Conservation (phyloP, 2,888 invertebrate species). For the Hipparchia semele region DNA sequence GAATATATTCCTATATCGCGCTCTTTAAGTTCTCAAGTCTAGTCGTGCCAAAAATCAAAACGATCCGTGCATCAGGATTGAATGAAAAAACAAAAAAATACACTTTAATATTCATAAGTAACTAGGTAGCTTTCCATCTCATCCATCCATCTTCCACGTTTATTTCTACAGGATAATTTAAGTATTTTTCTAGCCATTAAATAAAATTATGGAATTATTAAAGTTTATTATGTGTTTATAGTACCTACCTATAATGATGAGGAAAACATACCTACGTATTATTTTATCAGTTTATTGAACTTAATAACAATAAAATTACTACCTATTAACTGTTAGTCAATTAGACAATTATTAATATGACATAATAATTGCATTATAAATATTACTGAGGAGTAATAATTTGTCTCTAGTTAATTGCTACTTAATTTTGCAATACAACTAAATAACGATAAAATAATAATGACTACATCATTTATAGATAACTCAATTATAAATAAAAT, state of each 20-base stretch:
- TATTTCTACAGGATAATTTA: background rate
- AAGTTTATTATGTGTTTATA: too few species aligned
- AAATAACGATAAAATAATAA: conserved; percentile 6
- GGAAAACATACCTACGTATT: background rate
- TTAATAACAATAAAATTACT: background rate
- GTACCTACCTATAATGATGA: background rate
- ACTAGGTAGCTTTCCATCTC: background rate
- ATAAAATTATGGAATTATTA: too few species aligned
- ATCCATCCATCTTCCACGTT: background rate
- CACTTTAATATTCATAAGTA: too few species aligned
- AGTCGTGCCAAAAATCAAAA: too few species aligned
- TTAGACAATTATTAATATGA: conserved; percentile 16
- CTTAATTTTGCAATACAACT: conserved; percentile 5
- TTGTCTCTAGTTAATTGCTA: conserved; percentile 7
- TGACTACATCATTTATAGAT: background rate
- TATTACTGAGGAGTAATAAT: background rate
- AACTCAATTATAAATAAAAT: background rate
- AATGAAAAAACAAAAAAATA: too few species aligned
- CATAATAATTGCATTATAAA: conserved; percentile 19
- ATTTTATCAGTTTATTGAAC: conserved; percentile 7
- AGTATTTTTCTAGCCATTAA: background rate
- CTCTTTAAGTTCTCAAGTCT: too few species aligned
- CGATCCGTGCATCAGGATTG: too few species aligned
- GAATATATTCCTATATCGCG: background rate
- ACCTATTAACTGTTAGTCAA: conserved; percentile 1